Conservation (phyloP, 2,797 vertebrate genomes). For the Dicrostonyx torquatus region DNA sequence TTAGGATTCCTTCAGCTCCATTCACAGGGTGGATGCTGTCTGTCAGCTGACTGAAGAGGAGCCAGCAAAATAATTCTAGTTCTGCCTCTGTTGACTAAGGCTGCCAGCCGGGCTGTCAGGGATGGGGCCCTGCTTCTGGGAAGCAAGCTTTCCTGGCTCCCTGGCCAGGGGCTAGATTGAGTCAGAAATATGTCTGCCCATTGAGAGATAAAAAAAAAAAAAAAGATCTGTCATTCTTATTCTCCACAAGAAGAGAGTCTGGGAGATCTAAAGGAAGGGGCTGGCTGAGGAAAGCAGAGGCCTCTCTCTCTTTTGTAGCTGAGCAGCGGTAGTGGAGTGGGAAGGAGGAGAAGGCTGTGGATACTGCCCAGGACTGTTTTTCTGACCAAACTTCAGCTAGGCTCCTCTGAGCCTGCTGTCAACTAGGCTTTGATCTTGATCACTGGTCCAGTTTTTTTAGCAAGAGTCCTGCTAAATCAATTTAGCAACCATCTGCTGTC, state of each 20-base stretch:
- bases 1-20: no score
- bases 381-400: neutral
- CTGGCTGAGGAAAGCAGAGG: neutral
- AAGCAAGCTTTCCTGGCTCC: neutral
- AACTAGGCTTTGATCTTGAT: neutral
- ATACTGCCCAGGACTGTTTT: neutral
- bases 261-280: neutral
- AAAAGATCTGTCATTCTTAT: neutral
- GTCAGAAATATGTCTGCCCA: neutral
- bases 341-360: neutral
- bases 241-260: neutral
- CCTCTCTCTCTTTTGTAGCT: neutral
- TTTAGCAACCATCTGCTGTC: neutral
- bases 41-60: neutral
- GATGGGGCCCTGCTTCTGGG: neutral
- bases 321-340: neutral
- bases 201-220: no score
- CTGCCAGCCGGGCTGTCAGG: neutral
- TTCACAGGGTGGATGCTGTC: neutral
- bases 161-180: neutral
- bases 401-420: neutral
- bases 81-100: neutral
- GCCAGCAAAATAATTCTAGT: neutral
- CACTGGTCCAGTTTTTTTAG: neutral
- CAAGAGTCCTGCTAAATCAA: neutral